These are phyloP conservation scores for Orchestia grillus DNA, from an alignment of 1,140 invertebrate species.

Conservation along the genomic window DNA sequence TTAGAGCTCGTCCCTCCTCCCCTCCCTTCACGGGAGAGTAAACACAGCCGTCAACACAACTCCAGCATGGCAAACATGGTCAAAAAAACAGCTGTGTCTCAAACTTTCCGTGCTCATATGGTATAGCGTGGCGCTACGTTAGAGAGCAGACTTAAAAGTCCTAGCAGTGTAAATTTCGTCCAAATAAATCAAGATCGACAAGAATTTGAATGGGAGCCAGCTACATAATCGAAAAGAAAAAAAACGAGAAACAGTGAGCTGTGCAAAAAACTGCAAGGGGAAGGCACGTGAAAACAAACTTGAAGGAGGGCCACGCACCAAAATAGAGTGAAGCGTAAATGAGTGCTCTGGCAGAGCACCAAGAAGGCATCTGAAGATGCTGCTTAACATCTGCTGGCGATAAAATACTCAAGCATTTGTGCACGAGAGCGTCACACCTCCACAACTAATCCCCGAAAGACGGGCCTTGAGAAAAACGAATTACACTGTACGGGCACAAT, in stretches of 20 bases:
- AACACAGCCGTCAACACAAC: conserved; percentile 42
- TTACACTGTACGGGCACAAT: not conserved
- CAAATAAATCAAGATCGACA: not conserved
- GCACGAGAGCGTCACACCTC: not conserved
- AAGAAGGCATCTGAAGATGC: conserved; percentile 4
- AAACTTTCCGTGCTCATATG: not conserved
- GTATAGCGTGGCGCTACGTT: not conserved
- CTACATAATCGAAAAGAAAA: not conserved
- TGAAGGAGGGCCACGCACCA: conserved; percentile 8
- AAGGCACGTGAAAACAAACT: conserved; percentile 27
- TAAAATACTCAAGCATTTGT: conserved; percentile 30
- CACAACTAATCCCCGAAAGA: not conserved
- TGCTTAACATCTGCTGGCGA: not conserved
- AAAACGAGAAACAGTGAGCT: not conserved
- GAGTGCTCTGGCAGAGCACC: conserved; percentile 36
- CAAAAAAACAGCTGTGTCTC: conserved; percentile 13
- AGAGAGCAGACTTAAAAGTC: not conserved
- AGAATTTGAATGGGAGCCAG: not conserved
- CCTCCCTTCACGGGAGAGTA: conserved; percentile 4
- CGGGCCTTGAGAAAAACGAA: not conserved
- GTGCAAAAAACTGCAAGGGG: not conserved
- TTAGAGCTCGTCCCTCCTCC: not conserved
- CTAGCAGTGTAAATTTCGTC: not conserved
- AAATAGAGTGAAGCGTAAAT: conserved; percentile 46
- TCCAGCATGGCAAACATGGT: conserved; percentile 44